Conservation (phyloP, 2,113 vertebrate species). For the Drymodes brunneopygia region DNA sequence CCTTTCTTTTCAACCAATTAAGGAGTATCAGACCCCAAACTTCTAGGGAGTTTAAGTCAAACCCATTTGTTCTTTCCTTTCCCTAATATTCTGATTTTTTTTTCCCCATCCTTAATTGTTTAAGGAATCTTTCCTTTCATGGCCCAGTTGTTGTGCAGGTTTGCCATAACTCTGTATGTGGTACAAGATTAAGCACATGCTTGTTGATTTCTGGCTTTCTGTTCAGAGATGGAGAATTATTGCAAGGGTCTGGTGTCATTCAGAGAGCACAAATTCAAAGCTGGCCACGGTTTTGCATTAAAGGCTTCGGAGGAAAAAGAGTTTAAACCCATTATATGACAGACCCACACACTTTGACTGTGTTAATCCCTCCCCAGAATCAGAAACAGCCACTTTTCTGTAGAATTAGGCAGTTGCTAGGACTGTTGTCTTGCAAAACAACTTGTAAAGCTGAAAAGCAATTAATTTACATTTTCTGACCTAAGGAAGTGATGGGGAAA, state of each 20-base stretch:
- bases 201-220: not conserved
- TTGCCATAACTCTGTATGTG: fast-evolving
- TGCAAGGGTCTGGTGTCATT: not conserved
- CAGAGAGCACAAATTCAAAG: not conserved
- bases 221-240: not conserved
- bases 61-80: not conserved
- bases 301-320: not conserved
- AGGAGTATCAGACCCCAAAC: not conserved
- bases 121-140: not conserved
- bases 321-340: not conserved
- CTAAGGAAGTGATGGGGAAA: not conserved
- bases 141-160: not conserved
- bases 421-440: not conserved
- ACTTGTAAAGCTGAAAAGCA: not conserved
- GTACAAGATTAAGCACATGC: not conserved
- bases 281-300: not conserved
- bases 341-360: not conserved
- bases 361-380: not conserved
- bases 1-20: not conserved
- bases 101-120: not conserved
- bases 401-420: not conserved
- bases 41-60: not conserved
- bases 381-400: not conserved
- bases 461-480: not conserved
- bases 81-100: not conserved